Evolutionary conservation across 1,140 invertebrate species (phyloP).

Genomic region (Meloidogyne floridensis): DNA sequence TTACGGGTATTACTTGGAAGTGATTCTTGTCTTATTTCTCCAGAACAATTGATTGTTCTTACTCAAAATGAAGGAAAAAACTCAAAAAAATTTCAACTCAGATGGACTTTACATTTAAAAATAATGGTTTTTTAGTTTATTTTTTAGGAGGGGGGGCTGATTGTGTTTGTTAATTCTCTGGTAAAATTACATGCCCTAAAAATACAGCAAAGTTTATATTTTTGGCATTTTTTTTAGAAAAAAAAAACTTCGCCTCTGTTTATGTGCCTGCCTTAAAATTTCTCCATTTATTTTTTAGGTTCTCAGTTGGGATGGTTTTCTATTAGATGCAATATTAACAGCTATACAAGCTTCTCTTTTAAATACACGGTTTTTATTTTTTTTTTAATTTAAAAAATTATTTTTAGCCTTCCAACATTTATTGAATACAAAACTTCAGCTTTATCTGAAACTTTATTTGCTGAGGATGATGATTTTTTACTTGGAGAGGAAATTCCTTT

Average conservation of each 20-base stretch:
- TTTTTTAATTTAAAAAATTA: slow-evolving; percentile 1
- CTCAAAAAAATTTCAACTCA: slow-evolving; percentile 33
- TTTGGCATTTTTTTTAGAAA: no score
- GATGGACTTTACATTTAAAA: slow-evolving; percentile 39
- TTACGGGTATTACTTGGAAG: slow-evolving; percentile 21
- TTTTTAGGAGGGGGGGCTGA: neutral
- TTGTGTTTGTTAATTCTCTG: no score
- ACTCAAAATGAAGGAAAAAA: slow-evolving; percentile 7
- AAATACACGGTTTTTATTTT: slow-evolving; percentile 9
- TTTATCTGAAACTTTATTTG: slow-evolving; percentile 9
- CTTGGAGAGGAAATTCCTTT: slow-evolving; percentile 30
- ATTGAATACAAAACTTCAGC: slow-evolving; percentile 25
- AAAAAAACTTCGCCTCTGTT: no score
- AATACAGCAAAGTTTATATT: no score
- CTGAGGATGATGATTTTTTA: slow-evolving; percentile 34
- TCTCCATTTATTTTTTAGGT: slow-evolving; percentile 25
- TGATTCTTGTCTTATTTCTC: slow-evolving; percentile 29
- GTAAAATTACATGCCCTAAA: no score
- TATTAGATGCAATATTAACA: slow-evolving; percentile 38
- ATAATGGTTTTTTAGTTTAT: slow-evolving; percentile 32
- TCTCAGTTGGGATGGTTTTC: slow-evolving; percentile 37
- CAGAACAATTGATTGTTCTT: neutral
- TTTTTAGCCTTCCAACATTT: neutral
- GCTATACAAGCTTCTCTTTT: slow-evolving; percentile 39
- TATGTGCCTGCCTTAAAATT: no score